A percentile compares a stretch with the other conserved stretches of the same genome.
Evolutionary conservation across 2,113 vertebrate genomes (phyloP).

Genomic region (Turdus rufiventris): DNA sequence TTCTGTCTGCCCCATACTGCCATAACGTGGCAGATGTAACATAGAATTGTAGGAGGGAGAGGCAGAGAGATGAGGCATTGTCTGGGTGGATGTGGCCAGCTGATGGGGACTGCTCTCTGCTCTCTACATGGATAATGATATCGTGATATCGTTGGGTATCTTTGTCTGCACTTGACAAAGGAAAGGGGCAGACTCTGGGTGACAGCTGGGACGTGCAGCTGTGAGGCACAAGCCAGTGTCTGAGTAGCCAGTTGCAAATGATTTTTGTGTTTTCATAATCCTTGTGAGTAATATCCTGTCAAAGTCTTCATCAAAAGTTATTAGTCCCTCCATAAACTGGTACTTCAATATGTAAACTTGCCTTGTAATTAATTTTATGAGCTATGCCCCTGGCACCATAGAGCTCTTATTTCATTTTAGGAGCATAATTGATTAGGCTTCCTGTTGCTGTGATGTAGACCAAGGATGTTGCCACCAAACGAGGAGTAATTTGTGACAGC

Average conservation of each 20-base stretch:
- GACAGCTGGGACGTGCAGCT: neutral
- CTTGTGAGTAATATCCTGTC: constrained; percentile 51
- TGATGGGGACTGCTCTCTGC: neutral
- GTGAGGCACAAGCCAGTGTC: neutral
- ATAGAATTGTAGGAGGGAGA: constrained; percentile 2
- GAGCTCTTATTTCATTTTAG: constrained; percentile 62
- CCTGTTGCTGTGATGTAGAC: constrained; percentile 43
- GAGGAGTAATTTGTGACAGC: constrained; percentile 53
- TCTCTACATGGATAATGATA: neutral
- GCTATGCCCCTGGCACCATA: constrained; percentile 45
- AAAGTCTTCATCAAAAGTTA: constrained; percentile 60
- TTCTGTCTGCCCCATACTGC: neutral
- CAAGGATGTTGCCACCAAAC: constrained; percentile 36
- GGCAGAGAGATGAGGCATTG: neutral
- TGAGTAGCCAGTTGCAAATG: constrained; percentile 30
- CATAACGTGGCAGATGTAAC: neutral
- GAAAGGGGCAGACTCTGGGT: neutral
- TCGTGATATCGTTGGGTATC: accelerated
- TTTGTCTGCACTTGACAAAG: neutral
- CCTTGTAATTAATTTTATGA: constrained; percentile 67
- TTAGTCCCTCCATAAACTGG: constrained; percentile 56
- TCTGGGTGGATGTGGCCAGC: neutral
- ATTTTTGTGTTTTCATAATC: constrained; percentile 55
- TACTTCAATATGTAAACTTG: constrained; percentile 64
- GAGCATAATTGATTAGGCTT: constrained; percentile 55